phyloP scores from a whole-genome alignment of 2,113 vertebrate genomes.

The Perognathus longimembris region DNA sequence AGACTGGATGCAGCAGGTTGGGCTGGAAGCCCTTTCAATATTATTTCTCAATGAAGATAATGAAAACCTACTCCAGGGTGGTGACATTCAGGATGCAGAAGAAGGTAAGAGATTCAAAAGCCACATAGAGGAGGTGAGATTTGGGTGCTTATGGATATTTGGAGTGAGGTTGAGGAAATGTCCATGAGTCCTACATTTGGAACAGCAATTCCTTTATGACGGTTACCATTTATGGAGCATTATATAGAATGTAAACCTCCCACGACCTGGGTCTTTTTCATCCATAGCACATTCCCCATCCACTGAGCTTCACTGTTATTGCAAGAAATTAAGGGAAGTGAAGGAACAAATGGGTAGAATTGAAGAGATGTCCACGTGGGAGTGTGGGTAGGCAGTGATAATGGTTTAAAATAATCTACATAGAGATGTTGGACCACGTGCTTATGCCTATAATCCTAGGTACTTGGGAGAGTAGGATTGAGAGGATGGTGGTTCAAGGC shows the following conservation, averaged over 20 bases:
- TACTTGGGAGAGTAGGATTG: too few relatives aligned
- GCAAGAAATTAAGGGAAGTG: neutral
- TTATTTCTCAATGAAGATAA: neutral
- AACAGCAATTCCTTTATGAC: neutral
- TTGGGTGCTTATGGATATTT: neutral
- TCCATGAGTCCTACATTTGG: neutral
- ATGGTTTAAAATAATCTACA: neutral
- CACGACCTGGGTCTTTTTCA: neutral
- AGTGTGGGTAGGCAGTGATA: neutral
- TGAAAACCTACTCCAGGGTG: neutral
- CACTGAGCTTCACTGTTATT: constrained; percentile 9
- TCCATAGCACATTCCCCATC: neutral
- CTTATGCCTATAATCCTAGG: too few relatives aligned
- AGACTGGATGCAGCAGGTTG: neutral
- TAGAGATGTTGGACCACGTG: too few relatives aligned
- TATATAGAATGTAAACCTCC: neutral
- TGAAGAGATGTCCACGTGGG: neutral
- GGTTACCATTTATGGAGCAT: neutral
- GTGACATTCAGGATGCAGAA: neutral
- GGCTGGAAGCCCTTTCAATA: neutral
- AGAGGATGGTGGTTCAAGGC: too few relatives aligned
- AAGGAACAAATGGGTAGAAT: neutral
- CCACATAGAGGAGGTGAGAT: neutral
- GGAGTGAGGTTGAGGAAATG: neutral
- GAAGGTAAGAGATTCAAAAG: neutral